Conservation (phyloP, 2,113 vertebrate species). For the Dipodomys merriami region DNA sequence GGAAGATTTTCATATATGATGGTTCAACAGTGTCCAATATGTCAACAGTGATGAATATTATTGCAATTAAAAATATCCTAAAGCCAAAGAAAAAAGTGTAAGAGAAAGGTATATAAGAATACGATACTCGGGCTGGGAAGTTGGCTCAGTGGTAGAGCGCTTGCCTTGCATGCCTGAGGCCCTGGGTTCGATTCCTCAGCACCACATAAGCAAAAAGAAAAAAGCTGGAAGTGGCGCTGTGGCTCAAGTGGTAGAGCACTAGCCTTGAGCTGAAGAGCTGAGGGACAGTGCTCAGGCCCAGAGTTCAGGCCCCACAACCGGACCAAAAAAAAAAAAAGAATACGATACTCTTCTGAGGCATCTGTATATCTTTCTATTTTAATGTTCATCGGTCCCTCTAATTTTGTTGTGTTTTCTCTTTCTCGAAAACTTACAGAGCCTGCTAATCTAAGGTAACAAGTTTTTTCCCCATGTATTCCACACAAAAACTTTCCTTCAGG, state of each 20-base stretch:
- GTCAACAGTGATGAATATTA: background rate
- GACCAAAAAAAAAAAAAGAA: background rate
- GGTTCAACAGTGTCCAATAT: slow-evolving; percentile 37
- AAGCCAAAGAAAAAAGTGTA: slow-evolving; percentile 4
- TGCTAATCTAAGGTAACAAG: background rate
- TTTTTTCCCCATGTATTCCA: background rate
- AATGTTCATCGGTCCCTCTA: background rate
- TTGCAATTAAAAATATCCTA: background rate
- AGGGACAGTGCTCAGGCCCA: no score
- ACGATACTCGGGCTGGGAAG: no score
- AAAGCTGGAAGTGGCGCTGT: no score
- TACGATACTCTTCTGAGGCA: background rate
- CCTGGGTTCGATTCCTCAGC: no score
- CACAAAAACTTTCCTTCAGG: background rate
- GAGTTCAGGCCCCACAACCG: no score
- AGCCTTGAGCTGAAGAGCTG: no score
- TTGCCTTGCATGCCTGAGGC: no score
- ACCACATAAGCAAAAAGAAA: no score
- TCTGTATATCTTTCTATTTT: background rate
- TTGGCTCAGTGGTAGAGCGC: no score
- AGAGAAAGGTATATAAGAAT: background rate
- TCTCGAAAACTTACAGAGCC: background rate
- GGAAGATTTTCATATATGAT: slow-evolving; percentile 30
- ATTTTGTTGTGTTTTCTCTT: slow-evolving; percentile 29
- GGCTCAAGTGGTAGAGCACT: no score